Conservation (phyloP, 1,140 invertebrate species). For the Grapholita molesta region DNA sequence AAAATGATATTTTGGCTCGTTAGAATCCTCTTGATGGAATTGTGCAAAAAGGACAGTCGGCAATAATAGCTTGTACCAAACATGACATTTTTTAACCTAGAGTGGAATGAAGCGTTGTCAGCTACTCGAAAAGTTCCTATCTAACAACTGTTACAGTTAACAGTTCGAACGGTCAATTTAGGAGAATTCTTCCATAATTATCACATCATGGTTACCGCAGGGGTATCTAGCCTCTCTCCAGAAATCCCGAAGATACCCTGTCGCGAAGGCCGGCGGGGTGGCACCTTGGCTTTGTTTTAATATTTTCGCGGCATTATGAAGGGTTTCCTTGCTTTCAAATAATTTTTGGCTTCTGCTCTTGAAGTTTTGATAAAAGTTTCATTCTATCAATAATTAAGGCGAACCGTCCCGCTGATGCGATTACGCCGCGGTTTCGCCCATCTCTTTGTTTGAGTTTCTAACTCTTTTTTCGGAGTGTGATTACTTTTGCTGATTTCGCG, state of each 20-base stretch:
- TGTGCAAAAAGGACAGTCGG: too few species aligned
- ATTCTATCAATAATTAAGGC: constrained; percentile 78
- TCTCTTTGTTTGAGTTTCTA: constrained; percentile 15
- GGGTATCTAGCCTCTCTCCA: constrained; percentile 43
- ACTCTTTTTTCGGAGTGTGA: constrained; percentile 7
- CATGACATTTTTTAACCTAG: too few species aligned
- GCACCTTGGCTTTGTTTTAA: constrained; percentile 77
- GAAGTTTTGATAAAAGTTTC: constrained; percentile 78
- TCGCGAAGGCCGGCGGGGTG: constrained; percentile 55
- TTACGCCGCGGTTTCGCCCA: constrained; percentile 65
- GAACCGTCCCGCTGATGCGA: constrained; percentile 69
- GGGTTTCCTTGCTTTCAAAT: constrained; percentile 76
- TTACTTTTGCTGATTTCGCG: constrained; percentile 9
- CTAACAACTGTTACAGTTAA: too few species aligned
- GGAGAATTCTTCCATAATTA: too few species aligned
- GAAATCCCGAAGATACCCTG: constrained; percentile 46
- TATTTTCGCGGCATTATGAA: constrained; percentile 77
- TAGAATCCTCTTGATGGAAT: too few species aligned
- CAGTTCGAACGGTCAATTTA: too few species aligned
- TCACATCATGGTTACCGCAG: too few species aligned
- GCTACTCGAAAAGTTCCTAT: too few species aligned
- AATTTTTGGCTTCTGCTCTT: constrained; percentile 75
- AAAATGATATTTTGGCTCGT: too few species aligned
- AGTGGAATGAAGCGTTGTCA: too few species aligned
- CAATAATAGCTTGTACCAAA: too few species aligned